Evolutionary conservation across 2,113 vertebrate genomes (phyloP), one percentile per base, ranked within the genome.

Genomic region (Hemiscyllium ocellatum): DNA sequence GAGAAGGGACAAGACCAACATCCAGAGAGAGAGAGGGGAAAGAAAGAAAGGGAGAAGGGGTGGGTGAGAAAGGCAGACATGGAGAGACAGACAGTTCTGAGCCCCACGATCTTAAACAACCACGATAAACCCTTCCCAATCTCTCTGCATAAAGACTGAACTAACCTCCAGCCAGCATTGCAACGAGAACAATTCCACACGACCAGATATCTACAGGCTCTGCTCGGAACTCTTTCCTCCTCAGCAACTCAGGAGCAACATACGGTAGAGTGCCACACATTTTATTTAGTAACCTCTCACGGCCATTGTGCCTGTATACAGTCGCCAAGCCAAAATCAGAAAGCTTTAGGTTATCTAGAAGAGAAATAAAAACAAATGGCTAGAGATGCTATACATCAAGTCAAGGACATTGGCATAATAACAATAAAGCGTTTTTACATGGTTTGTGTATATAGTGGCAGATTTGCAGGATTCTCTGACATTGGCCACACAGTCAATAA

Each of bases 111-210:
- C 13, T 42, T 83, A 47, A 20, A 47, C 3, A 37, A 91, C 37
- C 17, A 7, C 22, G 56, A 29, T n/a, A n/a, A 33, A 66, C 66
- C 89, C 26, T 42, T n/a, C 22, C 26, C 19, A 29, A 13, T 61
- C 7, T 7, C 4, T 5, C 47, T 29, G 26, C 20, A 50, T 52
- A 50, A 20, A 56, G 78, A n/a, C 5, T 50, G 20, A 20, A 95
- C 95, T 96, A 96, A 99, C 99, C 99, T 98, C 99, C 99, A 12
- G 99, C 99, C 96, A 99, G 97, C 99, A 99, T 99, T n/a, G 99
- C 99, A 0, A 98, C 99, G 37, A 99, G 99, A 33, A 99, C 99
- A 56, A 99, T 98, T 1, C 99, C 99, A 96, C 99, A 99, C 0
- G 99, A 98, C 99, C 99, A 99, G 95, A 99, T 96, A 85, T 99